Evolutionary conservation across 2,888 invertebrate genomes (phyloP).

Genomic region (Galerucella nymphaeae): DNA sequence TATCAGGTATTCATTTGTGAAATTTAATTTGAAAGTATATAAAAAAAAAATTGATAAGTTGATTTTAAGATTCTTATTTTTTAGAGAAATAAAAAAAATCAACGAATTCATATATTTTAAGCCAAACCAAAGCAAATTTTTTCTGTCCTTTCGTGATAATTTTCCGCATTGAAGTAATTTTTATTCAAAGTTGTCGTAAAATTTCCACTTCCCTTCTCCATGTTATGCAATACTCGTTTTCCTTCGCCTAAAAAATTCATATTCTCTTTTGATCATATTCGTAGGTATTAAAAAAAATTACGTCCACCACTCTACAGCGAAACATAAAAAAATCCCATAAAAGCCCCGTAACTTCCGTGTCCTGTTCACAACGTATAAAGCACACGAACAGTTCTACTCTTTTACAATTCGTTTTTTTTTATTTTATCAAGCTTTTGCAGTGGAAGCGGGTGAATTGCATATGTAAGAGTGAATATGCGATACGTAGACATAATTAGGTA

Average conservation of each 20-base stretch:
- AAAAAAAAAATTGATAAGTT: too few species aligned
- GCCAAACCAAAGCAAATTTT: too few species aligned
- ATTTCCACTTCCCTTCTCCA: slow-evolving; percentile 4
- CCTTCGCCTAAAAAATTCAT: slow-evolving; percentile 5
- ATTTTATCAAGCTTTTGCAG: neutral
- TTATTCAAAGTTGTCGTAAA: neutral
- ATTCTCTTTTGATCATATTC: slow-evolving; percentile 2
- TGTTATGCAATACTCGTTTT: slow-evolving; percentile 11
- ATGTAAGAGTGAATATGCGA: neutral
- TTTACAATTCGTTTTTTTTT: neutral
- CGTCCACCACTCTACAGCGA: slow-evolving; percentile 12
- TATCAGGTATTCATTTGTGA: too few species aligned
- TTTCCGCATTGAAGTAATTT: slow-evolving; percentile 9
- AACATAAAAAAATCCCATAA: slow-evolving; percentile 14
- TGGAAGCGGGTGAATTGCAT: neutral
- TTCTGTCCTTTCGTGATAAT: neutral
- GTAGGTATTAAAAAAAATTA: slow-evolving; percentile 15
- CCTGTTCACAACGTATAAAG: slow-evolving; percentile 12
- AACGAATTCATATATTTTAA: too few species aligned
- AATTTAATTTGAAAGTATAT: too few species aligned
- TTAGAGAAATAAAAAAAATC: too few species aligned
- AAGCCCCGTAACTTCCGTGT: slow-evolving; percentile 11
- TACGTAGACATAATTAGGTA: neutral
- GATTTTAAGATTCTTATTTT: too few species aligned
- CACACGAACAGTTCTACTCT: slow-evolving; percentile 9